A percentile compares a stretch with the other conserved stretches of the same genome.
Conservation (phyloP, 2,888 invertebrate genomes). For the Drosophila acutilabella region DNA sequence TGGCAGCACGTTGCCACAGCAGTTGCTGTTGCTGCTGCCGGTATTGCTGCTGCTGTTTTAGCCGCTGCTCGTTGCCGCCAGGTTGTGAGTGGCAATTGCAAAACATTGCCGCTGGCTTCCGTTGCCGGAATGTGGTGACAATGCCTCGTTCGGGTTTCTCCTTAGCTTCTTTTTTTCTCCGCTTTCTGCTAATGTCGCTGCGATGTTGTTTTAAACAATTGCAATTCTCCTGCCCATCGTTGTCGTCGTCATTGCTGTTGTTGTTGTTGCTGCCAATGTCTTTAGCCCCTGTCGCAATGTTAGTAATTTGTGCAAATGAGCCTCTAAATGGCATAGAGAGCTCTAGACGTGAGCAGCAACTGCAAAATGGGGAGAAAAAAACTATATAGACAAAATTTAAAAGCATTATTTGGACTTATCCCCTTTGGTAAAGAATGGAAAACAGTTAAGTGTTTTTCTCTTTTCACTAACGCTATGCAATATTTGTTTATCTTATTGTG, state of each 20-base stretch:
- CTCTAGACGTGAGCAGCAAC: slow-evolving; percentile 42
- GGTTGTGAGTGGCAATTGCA: slow-evolving; percentile 54
- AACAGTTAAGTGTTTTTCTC: slow-evolving; percentile 58
- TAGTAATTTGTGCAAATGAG: slow-evolving; percentile 83
- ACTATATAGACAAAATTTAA: slow-evolving; percentile 59
- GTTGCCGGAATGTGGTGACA: slow-evolving; percentile 80
- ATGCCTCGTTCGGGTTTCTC: slow-evolving; percentile 60
- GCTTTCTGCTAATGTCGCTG: slow-evolving; percentile 10
- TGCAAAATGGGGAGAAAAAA: slow-evolving; percentile 13
- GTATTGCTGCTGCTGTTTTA: slow-evolving; percentile 1
- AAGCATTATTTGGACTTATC: slow-evolving; percentile 56
- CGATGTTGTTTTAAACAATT: slow-evolving; percentile 63
- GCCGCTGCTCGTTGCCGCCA: slow-evolving; percentile 10
- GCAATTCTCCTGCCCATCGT: slow-evolving; percentile 61
- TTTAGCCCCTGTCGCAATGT: slow-evolving; percentile 66
- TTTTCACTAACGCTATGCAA: slow-evolving; percentile 13
- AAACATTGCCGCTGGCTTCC: slow-evolving; percentile 69
- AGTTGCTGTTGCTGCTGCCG: slow-evolving; percentile 36
- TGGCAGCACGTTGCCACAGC: slow-evolving; percentile 40
- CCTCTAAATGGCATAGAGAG: slow-evolving; percentile 71
- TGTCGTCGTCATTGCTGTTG: slow-evolving; percentile 21
- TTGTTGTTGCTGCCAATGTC: slow-evolving; percentile 33
- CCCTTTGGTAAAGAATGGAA: slow-evolving; percentile 50
- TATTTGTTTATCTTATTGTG: slow-evolving; percentile 3
- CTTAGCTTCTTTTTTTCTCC: slow-evolving; percentile 21